Conservation (phyloP, 2,797 vertebrate species). For the Rhinatrema bivittatum region DNA sequence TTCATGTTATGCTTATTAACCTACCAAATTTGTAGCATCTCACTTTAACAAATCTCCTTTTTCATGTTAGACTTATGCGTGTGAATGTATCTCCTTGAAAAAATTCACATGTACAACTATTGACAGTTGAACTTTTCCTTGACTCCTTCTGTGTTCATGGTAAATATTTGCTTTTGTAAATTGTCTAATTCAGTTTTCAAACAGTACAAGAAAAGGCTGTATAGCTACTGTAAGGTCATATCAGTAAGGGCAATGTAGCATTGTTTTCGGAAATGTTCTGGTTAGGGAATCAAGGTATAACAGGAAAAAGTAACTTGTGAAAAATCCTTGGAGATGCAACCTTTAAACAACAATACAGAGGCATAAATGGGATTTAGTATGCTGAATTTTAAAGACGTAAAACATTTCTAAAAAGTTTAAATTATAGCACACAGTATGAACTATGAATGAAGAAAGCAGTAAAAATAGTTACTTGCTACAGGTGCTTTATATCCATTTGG, state of each 20-base stretch:
- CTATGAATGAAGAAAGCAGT: background rate
- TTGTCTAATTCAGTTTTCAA: background rate
- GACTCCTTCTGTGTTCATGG: background rate
- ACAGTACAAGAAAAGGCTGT: background rate
- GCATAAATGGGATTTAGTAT: slow-evolving; percentile 6
- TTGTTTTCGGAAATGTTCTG: background rate
- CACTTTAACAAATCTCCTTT: background rate
- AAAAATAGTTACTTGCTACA: background rate
- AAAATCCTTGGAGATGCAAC: background rate
- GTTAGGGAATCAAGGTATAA: background rate
- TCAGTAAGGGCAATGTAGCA: background rate
- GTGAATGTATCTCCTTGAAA: too few relatives aligned
- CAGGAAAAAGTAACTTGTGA: background rate
- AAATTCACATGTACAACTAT: background rate
- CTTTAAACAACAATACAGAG: background rate
- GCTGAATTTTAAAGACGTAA: background rate
- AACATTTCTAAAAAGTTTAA: slow-evolving; percentile 7
- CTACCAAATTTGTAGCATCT: background rate
- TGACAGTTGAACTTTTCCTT: background rate
- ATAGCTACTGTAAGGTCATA: background rate
- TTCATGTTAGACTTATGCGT: too few relatives aligned
- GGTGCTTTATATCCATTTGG: background rate
- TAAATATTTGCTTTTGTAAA: background rate
- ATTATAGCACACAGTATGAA: slow-evolving; percentile 6
- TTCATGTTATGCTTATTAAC: background rate